phyloP scores from a whole-genome alignment of 2,888 invertebrate genomes.

The Sepiola atlantica region DNA sequence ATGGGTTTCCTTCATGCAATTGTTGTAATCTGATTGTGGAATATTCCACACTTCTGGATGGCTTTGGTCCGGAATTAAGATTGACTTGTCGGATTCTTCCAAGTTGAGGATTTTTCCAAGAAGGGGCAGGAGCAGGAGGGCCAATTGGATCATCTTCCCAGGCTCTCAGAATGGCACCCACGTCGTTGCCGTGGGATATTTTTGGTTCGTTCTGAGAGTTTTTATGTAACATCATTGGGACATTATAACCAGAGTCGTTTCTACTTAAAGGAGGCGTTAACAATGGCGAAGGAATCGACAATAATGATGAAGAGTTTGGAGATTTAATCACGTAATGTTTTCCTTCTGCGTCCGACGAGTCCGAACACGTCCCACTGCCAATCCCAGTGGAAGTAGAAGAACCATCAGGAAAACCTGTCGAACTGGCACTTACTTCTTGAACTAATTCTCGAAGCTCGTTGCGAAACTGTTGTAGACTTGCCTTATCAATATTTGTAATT shows the following conservation, averaged over 20 bases:
- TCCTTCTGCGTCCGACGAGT: not conserved
- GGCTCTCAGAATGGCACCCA: not conserved
- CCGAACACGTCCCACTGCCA: not conserved
- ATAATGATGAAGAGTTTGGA: not conserved
- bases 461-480: slow-evolving; percentile 20
- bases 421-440: slow-evolving; percentile 34
- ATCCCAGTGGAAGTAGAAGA: not conserved
- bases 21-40: not conserved
- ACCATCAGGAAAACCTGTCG: not conserved
- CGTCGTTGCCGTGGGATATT: not conserved
- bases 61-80: not conserved
- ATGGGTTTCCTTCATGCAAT: not conserved
- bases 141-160: not conserved
- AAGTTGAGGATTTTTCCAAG: not conserved
- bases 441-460: slow-evolving; percentile 38
- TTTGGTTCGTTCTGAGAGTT: not conserved
- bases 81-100: not conserved
- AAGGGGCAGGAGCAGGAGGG: not conserved
- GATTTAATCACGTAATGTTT: not conserved
- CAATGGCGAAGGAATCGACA: not conserved
- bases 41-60: not conserved
- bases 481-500: slow-evolving; percentile 23
- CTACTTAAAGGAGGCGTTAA: not conserved
- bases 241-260: not conserved
- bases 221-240: not conserved